phyloP scores from a whole-genome alignment of 2,797 vertebrate genomes.

The Leuciscus waleckii region DNA sequence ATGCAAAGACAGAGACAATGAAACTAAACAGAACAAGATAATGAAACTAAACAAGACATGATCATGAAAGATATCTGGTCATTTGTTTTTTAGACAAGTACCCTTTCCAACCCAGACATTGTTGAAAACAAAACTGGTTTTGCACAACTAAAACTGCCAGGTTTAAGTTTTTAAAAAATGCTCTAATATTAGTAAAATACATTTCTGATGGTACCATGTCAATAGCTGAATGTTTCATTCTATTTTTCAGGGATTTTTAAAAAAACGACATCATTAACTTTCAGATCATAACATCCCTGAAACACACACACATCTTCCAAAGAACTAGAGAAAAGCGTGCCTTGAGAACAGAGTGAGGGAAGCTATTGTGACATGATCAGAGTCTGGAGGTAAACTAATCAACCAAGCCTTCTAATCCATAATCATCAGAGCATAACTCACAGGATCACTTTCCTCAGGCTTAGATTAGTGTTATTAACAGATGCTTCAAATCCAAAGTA shows the following conservation, averaged over 20 bases:
- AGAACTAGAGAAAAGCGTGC: background rate
- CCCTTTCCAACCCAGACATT: background rate
- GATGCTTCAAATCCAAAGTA: constrained; percentile 19
- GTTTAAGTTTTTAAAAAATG: background rate
- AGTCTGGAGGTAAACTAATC: background rate
- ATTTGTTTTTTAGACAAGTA: background rate
- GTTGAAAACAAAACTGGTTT: background rate
- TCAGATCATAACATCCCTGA: background rate
- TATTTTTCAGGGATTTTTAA: background rate
- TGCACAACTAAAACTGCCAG: background rate
- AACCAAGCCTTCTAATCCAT: constrained; percentile 10
- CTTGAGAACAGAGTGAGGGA: constrained; percentile 2
- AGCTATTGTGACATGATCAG: constrained; percentile 3
- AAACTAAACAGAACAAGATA: no score
- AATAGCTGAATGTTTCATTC: background rate
- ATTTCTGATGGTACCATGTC: background rate
- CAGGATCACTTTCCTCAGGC: constrained; percentile 23
- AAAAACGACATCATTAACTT: background rate
- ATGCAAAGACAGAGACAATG: no score
- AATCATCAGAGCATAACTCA: constrained; percentile 36
- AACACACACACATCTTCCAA: constrained; percentile 10
- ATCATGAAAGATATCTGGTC: background rate
- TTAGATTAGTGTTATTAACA: constrained; percentile 27
- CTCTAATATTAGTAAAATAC: background rate
- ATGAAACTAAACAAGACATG: no score